Base-by-base conservation (phyloP, 2,888 invertebrate genomes). In the Cosmopolites sordidus region DNA sequence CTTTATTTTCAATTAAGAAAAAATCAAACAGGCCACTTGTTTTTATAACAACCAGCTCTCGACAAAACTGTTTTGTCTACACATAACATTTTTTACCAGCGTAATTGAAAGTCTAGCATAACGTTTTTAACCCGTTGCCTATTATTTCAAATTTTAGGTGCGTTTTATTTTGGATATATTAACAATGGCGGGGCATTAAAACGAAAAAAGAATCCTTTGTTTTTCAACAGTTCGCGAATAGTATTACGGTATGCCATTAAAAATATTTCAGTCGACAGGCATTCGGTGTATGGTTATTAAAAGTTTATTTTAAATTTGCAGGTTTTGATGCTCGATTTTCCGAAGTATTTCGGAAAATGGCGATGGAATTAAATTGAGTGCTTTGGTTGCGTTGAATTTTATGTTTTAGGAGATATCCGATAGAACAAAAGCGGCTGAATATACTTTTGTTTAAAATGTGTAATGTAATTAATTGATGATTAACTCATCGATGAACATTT, bases 61-160 rank as follows among this genome's bases (percentile, higher is more conserved):
- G 9, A 27, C 9, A 27, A 27, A 5, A 27, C 6, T 27, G 27
- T 27, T 27, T 27, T 27, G 27, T 27, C 27, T 27, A 9, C 27
- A 27, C 6, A 5, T 5, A 27, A 27, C 5, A 5, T 6, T 27
- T 27, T 27, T 27, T 27, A 9, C 6, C 5, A 27, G 27, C 6
- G 5, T 33, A 33, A 33, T 33, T 12, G 33, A 12, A 33, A 12
- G 11, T 11, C n/a, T n/a, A 33, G 33, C 12, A 9, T 33, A 12
- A 33, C 33, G 17, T 45, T 45, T 45, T 38, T 16, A 45, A n/a
- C 18, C 22, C 37, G 22, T 45, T 33, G 16, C 30, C 18, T 45
- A 14, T 45, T 45, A 45, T 38, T 45, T 16, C 16, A 37, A 45
- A 45, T 45, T 45, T 45, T 37, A 38, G 16, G 45, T 37, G 38